Evolutionary conservation across 1,140 invertebrate genomes (phyloP), one percentile per base, ranked within the genome.

Genomic region (Drosophila virilis): DNA sequence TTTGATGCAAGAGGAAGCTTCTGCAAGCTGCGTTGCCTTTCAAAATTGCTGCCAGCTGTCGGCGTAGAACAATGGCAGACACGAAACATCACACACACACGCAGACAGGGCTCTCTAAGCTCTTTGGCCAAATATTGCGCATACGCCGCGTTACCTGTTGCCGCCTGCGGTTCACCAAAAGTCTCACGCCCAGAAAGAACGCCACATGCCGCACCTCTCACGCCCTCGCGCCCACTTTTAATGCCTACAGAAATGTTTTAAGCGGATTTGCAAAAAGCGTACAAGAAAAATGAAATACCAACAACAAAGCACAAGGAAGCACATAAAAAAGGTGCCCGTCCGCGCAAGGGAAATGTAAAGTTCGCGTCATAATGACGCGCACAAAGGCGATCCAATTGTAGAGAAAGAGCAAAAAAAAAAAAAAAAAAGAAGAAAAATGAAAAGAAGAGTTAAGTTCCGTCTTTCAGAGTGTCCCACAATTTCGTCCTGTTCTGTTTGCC

Each of bases 131-230:
- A 57, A 59, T 12, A 67, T 80, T 80, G 22, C 52, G 60, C 51
- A 69, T 81, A 77, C 79, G 70, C 70, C 79, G 9, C 51, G 38
- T 43, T 55, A 82, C 79, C 75, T 82, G 80, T 71, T 83, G 80
- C 71, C 70, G 12, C 8, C 57, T 69, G 71, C 65, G 71, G 65
- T 43, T 48, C 51, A 46, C 54, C 45, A 57, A 60, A 43, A 46
- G 22, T 17, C 17, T 17, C 17, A 17, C 17, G 1, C 17, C 17
- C 17, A 17, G 17, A 17, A 17, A 17, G 13, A 28, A 28, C 8
- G 51, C 33, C 59, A 59, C 58, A 48, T 69, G 7, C 66, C 33
- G 42, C 35, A 55, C 58, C 17, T 22, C 40, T 32, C 9, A n/a
- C 42, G 48, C 6, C 40, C 22, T 35, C 8, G 17, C 42, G 1